A percentile compares a stretch with the other conserved stretches of the same genome.
phyloP scores from a whole-genome alignment of 2,113 vertebrate genomes.

The Danio rerio region DNA sequence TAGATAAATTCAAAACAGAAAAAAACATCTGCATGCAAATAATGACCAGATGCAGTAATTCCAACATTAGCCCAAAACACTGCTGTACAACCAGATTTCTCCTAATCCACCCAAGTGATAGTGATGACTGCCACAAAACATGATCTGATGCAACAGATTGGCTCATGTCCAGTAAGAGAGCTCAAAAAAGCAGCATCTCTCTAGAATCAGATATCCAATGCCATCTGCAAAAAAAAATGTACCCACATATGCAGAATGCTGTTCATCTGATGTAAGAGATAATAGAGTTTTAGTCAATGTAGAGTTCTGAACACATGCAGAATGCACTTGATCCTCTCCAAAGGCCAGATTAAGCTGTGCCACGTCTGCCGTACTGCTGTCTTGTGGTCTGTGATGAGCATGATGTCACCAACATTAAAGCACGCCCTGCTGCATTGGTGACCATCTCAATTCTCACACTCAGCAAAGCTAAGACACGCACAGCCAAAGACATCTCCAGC shows the following conservation, averaged over 20 bases:
- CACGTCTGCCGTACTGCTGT: constrained; percentile 2
- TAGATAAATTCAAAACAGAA: not conserved
- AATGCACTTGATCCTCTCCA: constrained; percentile 4
- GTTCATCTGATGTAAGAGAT: constrained; percentile 13
- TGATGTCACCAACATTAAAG: constrained; percentile 5
- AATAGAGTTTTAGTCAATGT: not conserved
- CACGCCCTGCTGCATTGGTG: not conserved
- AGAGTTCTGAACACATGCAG: not conserved
- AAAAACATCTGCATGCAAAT: not conserved
- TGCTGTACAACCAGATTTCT: constrained; percentile 1
- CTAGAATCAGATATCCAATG: not conserved
- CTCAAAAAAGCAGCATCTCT: not conserved
- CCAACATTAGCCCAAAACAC: not conserved
- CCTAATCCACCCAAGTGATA: not conserved
- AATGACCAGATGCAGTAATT: not conserved
- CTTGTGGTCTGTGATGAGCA: constrained; percentile 15
- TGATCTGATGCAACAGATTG: not conserved
- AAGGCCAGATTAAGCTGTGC: constrained; percentile 12
- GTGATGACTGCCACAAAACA: not conserved
- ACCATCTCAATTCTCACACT: constrained; percentile 7
- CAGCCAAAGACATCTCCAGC: not conserved
- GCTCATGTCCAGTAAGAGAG: not conserved
- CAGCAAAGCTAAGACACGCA: not conserved
- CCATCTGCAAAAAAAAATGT: constrained; percentile 8
- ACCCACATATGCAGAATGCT: constrained; percentile 3